phyloP scores from a whole-genome alignment of 2,113 vertebrate species.

The Otocyon megalotis region DNA sequence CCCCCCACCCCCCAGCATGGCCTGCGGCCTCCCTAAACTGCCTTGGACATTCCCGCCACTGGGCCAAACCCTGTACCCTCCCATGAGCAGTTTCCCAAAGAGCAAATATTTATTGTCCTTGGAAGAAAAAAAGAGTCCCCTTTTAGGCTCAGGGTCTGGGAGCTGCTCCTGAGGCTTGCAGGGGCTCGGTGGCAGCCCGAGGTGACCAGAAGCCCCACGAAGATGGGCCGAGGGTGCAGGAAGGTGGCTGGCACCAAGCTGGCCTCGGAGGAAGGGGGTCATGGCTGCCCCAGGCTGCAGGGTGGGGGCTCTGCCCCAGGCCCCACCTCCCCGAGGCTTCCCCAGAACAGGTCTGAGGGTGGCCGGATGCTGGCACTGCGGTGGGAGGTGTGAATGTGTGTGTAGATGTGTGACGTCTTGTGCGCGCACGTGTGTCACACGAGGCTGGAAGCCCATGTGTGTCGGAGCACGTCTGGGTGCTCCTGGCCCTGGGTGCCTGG shows the following conservation, averaged over 20 bases:
- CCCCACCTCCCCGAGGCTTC: not conserved
- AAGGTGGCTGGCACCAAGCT: not conserved
- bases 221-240: not conserved
- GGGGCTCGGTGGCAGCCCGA: slow-evolving; percentile 40
- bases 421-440: not conserved
- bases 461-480: not conserved
- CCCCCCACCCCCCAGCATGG: not conserved
- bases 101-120: slow-evolving; percentile 86
- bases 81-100: slow-evolving; percentile 78
- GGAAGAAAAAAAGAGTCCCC: slow-evolving; percentile 81
- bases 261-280: not conserved
- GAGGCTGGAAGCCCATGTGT: not conserved
- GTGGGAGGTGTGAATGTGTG: not conserved
- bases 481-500: not conserved
- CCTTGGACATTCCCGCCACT: slow-evolving; percentile 69
- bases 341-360: not conserved
- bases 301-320: not conserved
- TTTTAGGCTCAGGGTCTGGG: slow-evolving; percentile 81
- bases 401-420: not conserved
- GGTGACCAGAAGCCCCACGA: slow-evolving; percentile 71
- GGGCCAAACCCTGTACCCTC: slow-evolving; percentile 79
- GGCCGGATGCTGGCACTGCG: fast-evolving
- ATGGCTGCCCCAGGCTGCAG: not conserved
- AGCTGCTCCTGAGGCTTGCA: slow-evolving; percentile 54
- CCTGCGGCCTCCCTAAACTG: slow-evolving; percentile 60